Evolutionary conservation across 2,797 vertebrate genomes (phyloP).

Genomic region (Diglossa cyanea): DNA sequence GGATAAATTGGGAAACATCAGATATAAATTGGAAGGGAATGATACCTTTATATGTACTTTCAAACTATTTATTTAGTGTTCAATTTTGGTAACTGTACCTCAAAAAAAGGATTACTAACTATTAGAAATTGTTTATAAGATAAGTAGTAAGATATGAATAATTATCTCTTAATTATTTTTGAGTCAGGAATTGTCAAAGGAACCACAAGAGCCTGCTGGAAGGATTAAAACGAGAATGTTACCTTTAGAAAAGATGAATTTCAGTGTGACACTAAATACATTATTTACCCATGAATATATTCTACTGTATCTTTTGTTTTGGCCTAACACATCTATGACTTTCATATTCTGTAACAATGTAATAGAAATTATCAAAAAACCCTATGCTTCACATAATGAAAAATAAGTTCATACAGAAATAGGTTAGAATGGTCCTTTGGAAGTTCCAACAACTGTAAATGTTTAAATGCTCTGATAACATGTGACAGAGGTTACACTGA

Average conservation of each 20-base stretch:
- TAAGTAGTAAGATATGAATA: not conserved
- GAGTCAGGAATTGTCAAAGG: not conserved
- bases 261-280: not conserved
- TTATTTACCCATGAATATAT: not conserved
- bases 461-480: not conserved
- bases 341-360: not conserved
- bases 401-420: not conserved
- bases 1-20: not conserved
- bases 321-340: not conserved
- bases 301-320: not conserved
- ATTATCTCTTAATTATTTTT: not conserved
- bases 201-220: not conserved
- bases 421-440: not conserved
- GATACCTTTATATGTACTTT: not conserved
- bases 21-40: not conserved
- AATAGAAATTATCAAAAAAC: not conserved
- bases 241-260: not conserved
- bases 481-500: not conserved
- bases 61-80: not conserved
- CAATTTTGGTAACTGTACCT: not conserved
- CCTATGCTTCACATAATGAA: not conserved
- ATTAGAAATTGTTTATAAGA: not conserved
- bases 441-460: not conserved
- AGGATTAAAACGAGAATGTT: not conserved
- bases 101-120: not conserved